Conservation (phyloP, 2,888 invertebrate genomes). For the Marasmarcha lunaedactyla region DNA sequence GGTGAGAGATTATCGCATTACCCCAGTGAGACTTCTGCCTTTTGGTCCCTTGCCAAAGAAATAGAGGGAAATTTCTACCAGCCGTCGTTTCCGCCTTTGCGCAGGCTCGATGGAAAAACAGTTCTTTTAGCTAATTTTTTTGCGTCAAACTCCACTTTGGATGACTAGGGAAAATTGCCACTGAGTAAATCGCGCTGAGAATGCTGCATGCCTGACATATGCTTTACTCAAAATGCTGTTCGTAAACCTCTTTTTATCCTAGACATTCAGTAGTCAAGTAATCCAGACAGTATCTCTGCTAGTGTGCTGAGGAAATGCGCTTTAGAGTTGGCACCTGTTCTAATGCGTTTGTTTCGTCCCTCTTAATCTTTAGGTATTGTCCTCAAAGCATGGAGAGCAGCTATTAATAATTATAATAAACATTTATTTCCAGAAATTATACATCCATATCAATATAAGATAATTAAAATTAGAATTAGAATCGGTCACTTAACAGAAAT, state of each 20-base stretch:
- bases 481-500: too few relatives aligned
- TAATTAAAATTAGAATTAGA: too few relatives aligned
- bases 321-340: background rate
- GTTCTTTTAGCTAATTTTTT: background rate
- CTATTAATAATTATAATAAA: too few relatives aligned
- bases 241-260: too few relatives aligned
- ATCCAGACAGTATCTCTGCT: background rate
- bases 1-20: background rate
- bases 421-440: too few relatives aligned
- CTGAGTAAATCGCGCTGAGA: background rate
- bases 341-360: too few relatives aligned
- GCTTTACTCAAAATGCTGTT: background rate
- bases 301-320: background rate
- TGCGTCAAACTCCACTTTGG: background rate
- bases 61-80: background rate
- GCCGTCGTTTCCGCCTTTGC: background rate
- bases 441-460: too few relatives aligned
- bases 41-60: background rate
- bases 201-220: background rate
- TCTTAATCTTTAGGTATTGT: too few relatives aligned
- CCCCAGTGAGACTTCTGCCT: background rate
- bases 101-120: background rate
- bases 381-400: too few relatives aligned
- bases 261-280: background rate
- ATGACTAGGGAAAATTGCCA: background rate